A percentile compares a stretch with the other conserved stretches of the same genome.
Evolutionary conservation across 2,113 vertebrate species (phyloP).

Genomic region (Platichthys flesus): DNA sequence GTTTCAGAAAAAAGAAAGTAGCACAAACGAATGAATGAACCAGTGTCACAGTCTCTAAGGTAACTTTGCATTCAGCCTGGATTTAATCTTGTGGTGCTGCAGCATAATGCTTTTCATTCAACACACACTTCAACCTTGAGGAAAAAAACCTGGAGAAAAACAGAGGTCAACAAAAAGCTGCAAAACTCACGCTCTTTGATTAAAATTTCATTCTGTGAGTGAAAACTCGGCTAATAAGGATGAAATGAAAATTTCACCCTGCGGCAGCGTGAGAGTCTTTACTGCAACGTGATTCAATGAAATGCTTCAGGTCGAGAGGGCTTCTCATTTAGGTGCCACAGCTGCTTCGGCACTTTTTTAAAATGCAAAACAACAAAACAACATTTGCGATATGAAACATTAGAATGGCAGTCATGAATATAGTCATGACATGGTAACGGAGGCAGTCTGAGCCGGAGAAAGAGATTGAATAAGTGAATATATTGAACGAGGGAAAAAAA

Average conservation of each 20-base stretch:
- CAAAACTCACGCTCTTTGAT: conserved; percentile 3
- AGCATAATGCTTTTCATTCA: not conserved
- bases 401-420: no score
- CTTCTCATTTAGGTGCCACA: not conserved
- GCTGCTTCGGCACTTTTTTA: not conserved
- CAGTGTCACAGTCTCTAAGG: not conserved
- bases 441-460: no score
- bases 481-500: no score
- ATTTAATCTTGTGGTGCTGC: conserved; percentile 4
- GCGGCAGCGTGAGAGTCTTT: conserved; percentile 5
- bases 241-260: conserved; percentile 29
- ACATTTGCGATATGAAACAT: no score
- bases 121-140: not conserved
- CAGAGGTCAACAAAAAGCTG: conserved; percentile 12
- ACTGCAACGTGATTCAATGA: not conserved
- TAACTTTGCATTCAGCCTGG: conserved; percentile 1
- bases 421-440: no score
- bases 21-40: conserved; percentile 28
- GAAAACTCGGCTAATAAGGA: conserved; percentile 30
- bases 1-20: conserved; percentile 36
- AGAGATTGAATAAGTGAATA: no score
- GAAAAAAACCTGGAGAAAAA: not conserved
- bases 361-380: not conserved
- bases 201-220: conserved; percentile 12
- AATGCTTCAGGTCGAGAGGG: not conserved